phyloP scores from a whole-genome alignment of 2,888 invertebrate genomes.

The Scaptomyza flava region DNA sequence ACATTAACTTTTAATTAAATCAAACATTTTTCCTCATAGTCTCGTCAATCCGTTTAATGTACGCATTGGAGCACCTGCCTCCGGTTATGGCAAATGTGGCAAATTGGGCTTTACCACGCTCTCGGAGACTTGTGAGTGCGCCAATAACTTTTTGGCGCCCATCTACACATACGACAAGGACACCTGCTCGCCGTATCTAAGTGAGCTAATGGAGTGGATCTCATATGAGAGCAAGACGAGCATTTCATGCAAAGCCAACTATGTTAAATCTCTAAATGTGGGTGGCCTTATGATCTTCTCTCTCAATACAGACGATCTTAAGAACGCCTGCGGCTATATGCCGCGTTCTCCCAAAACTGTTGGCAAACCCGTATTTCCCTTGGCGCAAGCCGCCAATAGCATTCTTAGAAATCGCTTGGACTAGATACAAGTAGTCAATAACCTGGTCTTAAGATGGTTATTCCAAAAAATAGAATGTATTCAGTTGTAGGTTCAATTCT shows the following conservation, averaged over 20 bases:
- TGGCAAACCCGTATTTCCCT: constrained; percentile 71
- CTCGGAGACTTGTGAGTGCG: constrained; percentile 89
- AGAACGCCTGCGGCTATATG: constrained; percentile 84
- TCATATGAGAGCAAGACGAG: constrained; percentile 92
- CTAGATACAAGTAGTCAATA: not conserved
- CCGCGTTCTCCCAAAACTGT: constrained; percentile 4
- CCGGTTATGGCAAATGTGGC: constrained; percentile 89
- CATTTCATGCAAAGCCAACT: constrained; percentile 88
- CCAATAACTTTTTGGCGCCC: constrained; percentile 85
- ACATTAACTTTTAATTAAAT: not conserved
- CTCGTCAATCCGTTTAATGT: constrained; percentile 89
- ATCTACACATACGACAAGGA: constrained; percentile 87
- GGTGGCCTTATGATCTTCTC: constrained; percentile 94
- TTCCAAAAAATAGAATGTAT: not conserved
- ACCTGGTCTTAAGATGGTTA: not conserved
- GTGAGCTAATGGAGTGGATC: constrained; percentile 90
- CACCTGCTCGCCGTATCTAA: constrained; percentile 91
- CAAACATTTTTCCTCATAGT: constrained; percentile 72
- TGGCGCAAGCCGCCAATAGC: constrained; percentile 58
- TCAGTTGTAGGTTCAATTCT: not conserved
- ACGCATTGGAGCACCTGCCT: constrained; percentile 89
- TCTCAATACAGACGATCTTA: constrained; percentile 91
- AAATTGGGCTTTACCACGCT: constrained; percentile 89
- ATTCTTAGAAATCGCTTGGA: constrained; percentile 20
- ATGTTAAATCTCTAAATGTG: constrained; percentile 87